Evolutionary conservation across 2,113 vertebrate genomes (phyloP).

Genomic region (Aythya baeri): DNA sequence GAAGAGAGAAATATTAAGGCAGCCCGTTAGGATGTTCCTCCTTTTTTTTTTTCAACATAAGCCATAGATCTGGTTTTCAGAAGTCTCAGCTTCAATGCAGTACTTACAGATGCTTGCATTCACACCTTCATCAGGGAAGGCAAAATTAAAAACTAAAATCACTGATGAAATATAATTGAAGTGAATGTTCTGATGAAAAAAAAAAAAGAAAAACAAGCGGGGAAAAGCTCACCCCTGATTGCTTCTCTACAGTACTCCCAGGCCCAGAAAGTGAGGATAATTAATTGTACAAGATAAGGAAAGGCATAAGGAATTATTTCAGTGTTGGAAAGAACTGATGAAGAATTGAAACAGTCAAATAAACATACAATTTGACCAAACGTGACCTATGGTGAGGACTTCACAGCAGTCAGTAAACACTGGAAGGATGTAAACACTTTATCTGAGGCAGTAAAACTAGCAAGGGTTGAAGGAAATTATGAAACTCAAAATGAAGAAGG

Average conservation of each 20-base stretch:
- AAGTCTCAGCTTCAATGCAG: accelerated
- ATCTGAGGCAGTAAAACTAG: neutral
- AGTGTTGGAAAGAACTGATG: neutral
- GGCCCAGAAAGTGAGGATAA: neutral
- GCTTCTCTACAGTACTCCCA: neutral
- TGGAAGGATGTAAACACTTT: neutral
- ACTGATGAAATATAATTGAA: neutral
- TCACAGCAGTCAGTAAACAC: neutral
- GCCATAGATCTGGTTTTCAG: neutral
- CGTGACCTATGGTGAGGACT: neutral
- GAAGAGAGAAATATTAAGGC: neutral
- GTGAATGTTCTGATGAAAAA: neutral
- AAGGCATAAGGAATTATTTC: neutral
- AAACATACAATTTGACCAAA: neutral
- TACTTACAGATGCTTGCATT: neutral
- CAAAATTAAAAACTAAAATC: constrained; percentile 21
- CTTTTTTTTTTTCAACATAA: neutral
- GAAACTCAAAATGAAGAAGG: neutral
- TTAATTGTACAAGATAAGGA: neutral
- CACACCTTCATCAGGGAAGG: neutral
- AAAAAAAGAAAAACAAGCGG: neutral
- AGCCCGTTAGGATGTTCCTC: accelerated
- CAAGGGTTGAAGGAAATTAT: neutral
- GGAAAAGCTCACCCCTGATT: neutral
- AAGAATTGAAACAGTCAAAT: constrained; percentile 3